A percentile compares a stretch with the other conserved stretches of the same genome.
phyloP scores from a whole-genome alignment of 2,888 invertebrate genomes.

The Lagria hirta region DNA sequence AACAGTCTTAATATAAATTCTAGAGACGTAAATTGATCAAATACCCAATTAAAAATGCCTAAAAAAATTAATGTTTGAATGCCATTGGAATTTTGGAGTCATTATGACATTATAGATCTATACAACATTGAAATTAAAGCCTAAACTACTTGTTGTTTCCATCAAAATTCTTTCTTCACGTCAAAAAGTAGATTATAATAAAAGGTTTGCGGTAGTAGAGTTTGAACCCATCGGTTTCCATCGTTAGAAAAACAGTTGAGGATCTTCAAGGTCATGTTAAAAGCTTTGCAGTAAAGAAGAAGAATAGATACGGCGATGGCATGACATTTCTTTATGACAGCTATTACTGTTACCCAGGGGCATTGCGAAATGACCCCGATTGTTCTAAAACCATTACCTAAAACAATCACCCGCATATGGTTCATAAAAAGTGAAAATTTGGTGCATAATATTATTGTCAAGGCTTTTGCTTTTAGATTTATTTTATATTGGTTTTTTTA shows the following conservation, averaged over 20 bases:
- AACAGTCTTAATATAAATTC: no score
- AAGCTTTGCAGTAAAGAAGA: no score
- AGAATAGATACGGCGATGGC: no score
- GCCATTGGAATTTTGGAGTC: slow-evolving; percentile 2
- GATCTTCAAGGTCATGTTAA: slow-evolving; percentile 12
- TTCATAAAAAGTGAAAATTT: slow-evolving; percentile 1
- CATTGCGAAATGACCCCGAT: slow-evolving; percentile 1
- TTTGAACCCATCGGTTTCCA: slow-evolving; percentile 8
- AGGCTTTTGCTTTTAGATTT: slow-evolving; percentile 4
- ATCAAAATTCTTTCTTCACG: slow-evolving; percentile 2
- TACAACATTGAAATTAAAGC: not conserved
- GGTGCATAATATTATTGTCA: slow-evolving; percentile 3
- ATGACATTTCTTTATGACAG: no score
- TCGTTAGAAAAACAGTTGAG: slow-evolving; percentile 13
- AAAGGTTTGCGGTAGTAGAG: slow-evolving; percentile 18
- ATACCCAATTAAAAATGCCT: no score
- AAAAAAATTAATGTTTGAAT: no score
- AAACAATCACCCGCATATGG: slow-evolving; percentile 1
- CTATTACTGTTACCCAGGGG: not conserved
- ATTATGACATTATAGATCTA: not conserved
- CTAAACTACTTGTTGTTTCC: slow-evolving; percentile 1
- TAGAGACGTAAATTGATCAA: no score
- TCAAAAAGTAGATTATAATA: slow-evolving; percentile 4
- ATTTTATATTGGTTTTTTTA: slow-evolving; percentile 1
- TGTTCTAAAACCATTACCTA: not conserved